Conservation (phyloP, 2,888 invertebrate genomes). For the Agriopis marginaria region DNA sequence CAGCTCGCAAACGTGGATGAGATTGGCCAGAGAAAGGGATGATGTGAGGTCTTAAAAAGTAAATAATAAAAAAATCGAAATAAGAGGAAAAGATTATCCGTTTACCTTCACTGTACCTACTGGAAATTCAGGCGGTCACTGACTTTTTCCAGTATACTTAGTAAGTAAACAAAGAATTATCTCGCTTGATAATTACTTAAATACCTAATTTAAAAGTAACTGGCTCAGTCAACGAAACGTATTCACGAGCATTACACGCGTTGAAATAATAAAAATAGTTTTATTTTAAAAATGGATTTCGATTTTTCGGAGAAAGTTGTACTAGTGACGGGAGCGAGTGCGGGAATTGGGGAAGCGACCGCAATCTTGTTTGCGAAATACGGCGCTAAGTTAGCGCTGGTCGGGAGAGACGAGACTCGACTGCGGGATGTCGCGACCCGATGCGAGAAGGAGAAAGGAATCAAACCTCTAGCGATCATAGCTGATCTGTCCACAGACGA, state of each 20-base stretch:
- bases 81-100: too few relatives aligned
- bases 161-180: background rate
- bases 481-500: slow-evolving; percentile 62
- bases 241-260: background rate
- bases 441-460: slow-evolving; percentile 50
- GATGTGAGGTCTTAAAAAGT: too few relatives aligned
- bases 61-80: too few relatives aligned
- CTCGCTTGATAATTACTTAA: background rate
- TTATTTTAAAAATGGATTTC: slow-evolving; percentile 42
- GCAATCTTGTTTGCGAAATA: slow-evolving; percentile 56
- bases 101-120: background rate
- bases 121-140: background rate
- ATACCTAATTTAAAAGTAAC: background rate
- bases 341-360: slow-evolving; percentile 59
- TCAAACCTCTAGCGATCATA: slow-evolving; percentile 51
- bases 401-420: slow-evolving; percentile 55
- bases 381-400: slow-evolving; percentile 56
- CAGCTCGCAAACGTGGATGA: too few relatives aligned
- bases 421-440: slow-evolving; percentile 48
- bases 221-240: slow-evolving; percentile 1
- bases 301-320: slow-evolving; percentile 59
- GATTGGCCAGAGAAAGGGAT: too few relatives aligned
- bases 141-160: background rate
- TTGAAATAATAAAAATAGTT: background rate
- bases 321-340: slow-evolving; percentile 62